Percentiles rank a stretch among this genome's conserved stretches.
phyloP scores from a whole-genome alignment of 2,797 vertebrate genomes.

The Periparus ater region DNA sequence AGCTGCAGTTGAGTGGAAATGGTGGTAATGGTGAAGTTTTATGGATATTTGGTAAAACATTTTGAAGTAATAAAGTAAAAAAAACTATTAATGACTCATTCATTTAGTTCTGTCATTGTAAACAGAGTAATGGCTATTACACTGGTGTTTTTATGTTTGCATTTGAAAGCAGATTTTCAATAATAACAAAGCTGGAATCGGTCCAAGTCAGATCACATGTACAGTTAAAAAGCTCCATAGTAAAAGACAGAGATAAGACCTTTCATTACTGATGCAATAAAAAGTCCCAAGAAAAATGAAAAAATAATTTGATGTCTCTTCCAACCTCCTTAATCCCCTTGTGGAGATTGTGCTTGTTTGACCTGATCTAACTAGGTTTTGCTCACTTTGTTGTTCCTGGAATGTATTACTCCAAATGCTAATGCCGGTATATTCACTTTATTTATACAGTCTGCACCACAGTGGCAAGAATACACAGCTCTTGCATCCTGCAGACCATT shows the following conservation, averaged over 20 bases:
- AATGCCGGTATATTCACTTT: neutral
- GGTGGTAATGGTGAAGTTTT: neutral
- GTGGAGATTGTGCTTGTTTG: slow-evolving; percentile 21
- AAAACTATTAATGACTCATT: neutral
- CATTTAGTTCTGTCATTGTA: neutral
- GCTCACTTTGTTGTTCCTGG: slow-evolving; percentile 38
- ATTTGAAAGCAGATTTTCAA: slow-evolving; percentile 45
- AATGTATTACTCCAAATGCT: slow-evolving; percentile 25
- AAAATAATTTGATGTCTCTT: slow-evolving; percentile 53
- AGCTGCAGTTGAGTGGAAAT: neutral
- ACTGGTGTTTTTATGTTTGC: neutral
- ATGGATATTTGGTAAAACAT: neutral
- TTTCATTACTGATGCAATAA: slow-evolving; percentile 30
- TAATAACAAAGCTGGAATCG: slow-evolving; percentile 38
- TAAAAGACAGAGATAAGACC: slow-evolving; percentile 46
- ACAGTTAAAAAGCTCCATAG: slow-evolving; percentile 22
- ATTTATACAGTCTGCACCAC: neutral
- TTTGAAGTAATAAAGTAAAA: neutral
- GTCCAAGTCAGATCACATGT: neutral
- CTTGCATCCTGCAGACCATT: neutral
- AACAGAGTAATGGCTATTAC: neutral
- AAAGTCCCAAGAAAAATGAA: slow-evolving; percentile 32
- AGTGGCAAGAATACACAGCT: neutral
- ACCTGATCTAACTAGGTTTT: slow-evolving; percentile 44
- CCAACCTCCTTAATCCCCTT: slow-evolving; percentile 17